Evolutionary conservation across 1,140 invertebrate species (phyloP).

Genomic region (Cotesia chilonis): DNA sequence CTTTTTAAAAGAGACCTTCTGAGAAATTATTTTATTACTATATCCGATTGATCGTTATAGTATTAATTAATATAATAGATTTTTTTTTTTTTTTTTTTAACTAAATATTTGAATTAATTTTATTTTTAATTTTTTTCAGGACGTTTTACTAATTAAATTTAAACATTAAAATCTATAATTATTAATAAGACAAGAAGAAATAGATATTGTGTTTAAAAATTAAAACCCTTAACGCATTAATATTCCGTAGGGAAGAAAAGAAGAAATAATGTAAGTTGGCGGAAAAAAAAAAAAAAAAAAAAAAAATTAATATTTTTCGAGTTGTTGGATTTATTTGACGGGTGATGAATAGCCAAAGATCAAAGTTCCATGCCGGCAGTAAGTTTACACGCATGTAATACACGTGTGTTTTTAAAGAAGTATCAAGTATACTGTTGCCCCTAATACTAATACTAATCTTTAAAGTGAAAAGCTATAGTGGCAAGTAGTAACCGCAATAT

Average conservation of each 20-base stretch:
- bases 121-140: too few relatives aligned
- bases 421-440: conserved; percentile 18
- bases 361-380: conserved; percentile 60
- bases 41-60: too few relatives aligned
- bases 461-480: conserved; percentile 20
- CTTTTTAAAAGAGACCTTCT: too few relatives aligned
- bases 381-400: conserved; percentile 66
- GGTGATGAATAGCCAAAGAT: conserved; percentile 63
- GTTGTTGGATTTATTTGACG: conserved; percentile 21
- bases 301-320: conserved; percentile 55
- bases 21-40: too few relatives aligned
- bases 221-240: not conserved
- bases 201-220: too few relatives aligned
- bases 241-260: not conserved
- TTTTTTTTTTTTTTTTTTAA: too few relatives aligned
- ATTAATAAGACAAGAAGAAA: too few relatives aligned
- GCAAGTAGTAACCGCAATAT: too few relatives aligned
- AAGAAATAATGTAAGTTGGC: conserved; percentile 36
- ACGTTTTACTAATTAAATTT: too few relatives aligned
- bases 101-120: too few relatives aligned
- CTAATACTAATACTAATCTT: conserved; percentile 14
- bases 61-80: too few relatives aligned
- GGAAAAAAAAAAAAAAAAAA: conserved; percentile 53
- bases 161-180: too few relatives aligned
- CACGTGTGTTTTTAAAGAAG: conserved; percentile 55